These are phyloP conservation scores for Girardia tigrina DNA, from an alignment of 2,888 invertebrate species.

Conservation along the genomic window DNA sequence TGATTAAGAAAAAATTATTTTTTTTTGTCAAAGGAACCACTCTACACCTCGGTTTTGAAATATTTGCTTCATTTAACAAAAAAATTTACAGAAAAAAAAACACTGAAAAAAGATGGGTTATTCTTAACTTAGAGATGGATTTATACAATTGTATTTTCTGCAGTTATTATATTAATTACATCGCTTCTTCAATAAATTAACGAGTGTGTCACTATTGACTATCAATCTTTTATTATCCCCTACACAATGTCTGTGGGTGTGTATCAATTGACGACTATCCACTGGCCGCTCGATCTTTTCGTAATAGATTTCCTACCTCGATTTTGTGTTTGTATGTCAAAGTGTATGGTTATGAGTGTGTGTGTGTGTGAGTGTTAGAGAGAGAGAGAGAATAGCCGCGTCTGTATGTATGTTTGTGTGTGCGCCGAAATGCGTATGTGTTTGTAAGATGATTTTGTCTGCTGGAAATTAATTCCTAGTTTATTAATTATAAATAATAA, in stretches of 20 bases:
- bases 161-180: conserved; percentile 23
- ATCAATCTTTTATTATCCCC: conserved; percentile 20
- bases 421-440: not conserved
- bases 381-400: too few species aligned
- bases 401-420: not conserved
- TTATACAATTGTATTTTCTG: conserved; percentile 16
- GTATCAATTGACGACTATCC: not conserved
- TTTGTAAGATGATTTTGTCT: conserved; percentile 23
- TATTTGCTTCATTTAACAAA: not conserved
- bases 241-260: conserved; percentile 10
- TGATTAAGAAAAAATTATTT: not conserved
- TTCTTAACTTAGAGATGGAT: not conserved
- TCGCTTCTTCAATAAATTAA: conserved; percentile 20
- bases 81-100: not conserved
- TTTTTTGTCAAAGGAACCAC: not conserved
- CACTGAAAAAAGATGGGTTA: not conserved
- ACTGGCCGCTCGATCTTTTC: not conserved
- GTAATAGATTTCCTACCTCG: not conserved
- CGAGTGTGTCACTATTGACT: conserved; percentile 15
- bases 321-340: not conserved
- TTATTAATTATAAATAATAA: conserved; percentile 23
- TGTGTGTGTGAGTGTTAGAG: too few species aligned
- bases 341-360: too few species aligned
- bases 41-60: not conserved
- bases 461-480: conserved; percentile 23